Conservation (phyloP, 2,797 vertebrate genomes). For the Numenius phaeopus region DNA sequence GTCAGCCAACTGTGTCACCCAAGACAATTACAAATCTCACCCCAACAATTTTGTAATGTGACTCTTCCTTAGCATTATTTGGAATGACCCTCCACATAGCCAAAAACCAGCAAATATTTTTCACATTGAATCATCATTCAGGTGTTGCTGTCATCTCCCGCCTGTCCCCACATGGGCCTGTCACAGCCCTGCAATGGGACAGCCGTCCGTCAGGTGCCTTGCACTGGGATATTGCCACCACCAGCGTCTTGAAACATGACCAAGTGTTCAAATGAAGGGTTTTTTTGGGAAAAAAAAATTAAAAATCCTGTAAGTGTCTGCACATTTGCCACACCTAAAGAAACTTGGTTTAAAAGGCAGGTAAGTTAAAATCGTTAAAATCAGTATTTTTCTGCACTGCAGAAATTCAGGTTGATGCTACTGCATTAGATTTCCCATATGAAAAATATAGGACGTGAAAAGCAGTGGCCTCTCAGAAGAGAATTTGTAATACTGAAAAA, state of each 20-base stretch:
- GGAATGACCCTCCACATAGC: neutral
- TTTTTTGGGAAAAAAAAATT: neutral
- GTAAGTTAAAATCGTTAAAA: conserved; percentile 31
- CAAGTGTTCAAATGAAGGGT: neutral
- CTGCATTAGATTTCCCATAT: neutral
- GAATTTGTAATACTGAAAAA: conserved; percentile 28
- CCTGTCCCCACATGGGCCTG: neutral
- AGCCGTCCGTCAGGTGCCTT: conserved; percentile 21
- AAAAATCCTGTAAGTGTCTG: neutral
- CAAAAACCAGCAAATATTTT: conserved; percentile 3
- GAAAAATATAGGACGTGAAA: neutral
- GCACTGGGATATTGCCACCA: neutral
- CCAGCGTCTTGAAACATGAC: neutral
- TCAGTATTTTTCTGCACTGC: neutral
- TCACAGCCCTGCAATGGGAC: neutral
- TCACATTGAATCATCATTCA: neutral
- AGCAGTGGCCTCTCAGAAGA: conserved; percentile 11
- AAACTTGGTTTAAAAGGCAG: neutral
- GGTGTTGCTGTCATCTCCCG: neutral
- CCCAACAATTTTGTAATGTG: neutral
- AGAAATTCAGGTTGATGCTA: neutral
- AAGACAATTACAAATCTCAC: neutral
- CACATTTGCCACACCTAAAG: neutral
- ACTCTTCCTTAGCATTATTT: neutral
- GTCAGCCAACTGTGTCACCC: neutral